Percentiles rank a stretch among this genome's conserved stretches.
Evolutionary conservation across 2,113 vertebrate species (phyloP).

Genomic region (Rana temporaria): DNA sequence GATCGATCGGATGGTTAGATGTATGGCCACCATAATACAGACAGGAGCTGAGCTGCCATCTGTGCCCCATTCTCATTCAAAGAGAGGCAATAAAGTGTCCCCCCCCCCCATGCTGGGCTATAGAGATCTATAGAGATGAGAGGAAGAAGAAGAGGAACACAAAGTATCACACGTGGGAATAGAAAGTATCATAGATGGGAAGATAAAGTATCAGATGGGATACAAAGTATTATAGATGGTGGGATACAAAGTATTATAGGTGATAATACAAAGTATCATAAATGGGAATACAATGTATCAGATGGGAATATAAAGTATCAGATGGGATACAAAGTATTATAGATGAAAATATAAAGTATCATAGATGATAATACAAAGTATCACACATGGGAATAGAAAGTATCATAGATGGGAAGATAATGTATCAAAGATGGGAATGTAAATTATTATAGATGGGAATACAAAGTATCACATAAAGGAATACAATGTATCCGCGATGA

Average conservation of each 20-base stretch:
- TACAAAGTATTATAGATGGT: neutral
- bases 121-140: neutral
- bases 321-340: neutral
- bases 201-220: neutral
- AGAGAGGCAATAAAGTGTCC: neutral
- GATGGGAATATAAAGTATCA: neutral
- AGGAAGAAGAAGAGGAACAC: neutral
- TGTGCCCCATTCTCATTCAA: no score
- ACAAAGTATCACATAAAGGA: no score
- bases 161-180: neutral
- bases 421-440: no score
- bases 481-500: no score
- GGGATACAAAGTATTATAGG: no score
- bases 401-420: no score
- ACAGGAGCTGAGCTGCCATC: no score
- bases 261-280: neutral
- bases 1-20: no score
- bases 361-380: neutral
- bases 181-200: neutral
- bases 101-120: neutral
- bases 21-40: no score
- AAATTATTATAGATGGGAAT: no score
- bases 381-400: neutral
- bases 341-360: neutral
- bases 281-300: neutral